Percentiles rank a stretch among this genome's conserved stretches.
Conservation (phyloP, 2,888 invertebrate genomes). For the Arrhopalites spinosus region DNA sequence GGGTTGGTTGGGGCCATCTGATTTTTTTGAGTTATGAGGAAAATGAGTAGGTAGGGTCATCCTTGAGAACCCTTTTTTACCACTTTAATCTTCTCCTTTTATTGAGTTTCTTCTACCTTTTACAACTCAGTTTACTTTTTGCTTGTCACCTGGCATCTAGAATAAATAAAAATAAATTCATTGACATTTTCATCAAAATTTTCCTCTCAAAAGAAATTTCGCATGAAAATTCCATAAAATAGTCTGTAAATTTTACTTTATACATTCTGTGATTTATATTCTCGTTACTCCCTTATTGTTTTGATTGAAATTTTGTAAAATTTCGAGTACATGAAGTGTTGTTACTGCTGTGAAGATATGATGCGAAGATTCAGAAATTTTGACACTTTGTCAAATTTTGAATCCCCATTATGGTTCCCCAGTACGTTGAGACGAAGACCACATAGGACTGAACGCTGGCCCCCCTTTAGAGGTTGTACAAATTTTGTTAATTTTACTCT, state of each 20-base stretch:
- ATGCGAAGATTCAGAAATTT: constrained; percentile 38
- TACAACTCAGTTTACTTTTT: not conserved
- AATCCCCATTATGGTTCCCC: constrained; percentile 43
- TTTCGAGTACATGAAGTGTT: constrained; percentile 1
- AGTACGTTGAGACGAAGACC: constrained; percentile 33
- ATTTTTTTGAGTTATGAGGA: too few species aligned
- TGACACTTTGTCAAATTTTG: constrained; percentile 40
- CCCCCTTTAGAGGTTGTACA: constrained; percentile 41
- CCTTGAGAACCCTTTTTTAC: not conserved
- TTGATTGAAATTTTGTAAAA: too few species aligned
- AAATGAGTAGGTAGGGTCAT: not conserved
- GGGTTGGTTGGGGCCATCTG: too few species aligned
- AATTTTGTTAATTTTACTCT: not conserved
- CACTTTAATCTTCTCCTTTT: not conserved
- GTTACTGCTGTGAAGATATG: not conserved
- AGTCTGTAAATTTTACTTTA: too few species aligned
- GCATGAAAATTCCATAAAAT: too few species aligned
- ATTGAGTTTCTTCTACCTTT: not conserved
- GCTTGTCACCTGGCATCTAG: too few species aligned
- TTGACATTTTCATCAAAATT: too few species aligned
- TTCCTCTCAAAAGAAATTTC: too few species aligned
- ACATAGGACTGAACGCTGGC: constrained; percentile 44
- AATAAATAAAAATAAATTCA: too few species aligned
- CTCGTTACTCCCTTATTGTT: too few species aligned
- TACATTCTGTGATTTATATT: too few species aligned